Evolutionary conservation across 2,888 invertebrate species (phyloP), one percentile per base, ranked within the genome.

Genomic region (Nowickia ferox): DNA sequence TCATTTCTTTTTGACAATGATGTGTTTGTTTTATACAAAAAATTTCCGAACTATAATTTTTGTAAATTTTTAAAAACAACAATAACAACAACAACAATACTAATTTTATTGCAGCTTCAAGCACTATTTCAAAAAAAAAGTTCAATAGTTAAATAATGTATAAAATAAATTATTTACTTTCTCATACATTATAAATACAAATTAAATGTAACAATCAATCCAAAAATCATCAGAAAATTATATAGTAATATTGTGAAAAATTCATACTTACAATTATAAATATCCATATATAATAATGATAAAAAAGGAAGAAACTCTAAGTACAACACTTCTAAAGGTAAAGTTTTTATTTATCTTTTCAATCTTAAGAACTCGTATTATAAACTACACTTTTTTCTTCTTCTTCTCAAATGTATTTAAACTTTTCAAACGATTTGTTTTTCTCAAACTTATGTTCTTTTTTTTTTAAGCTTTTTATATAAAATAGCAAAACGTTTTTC

Each of bases 311-410:
- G 46, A 66, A 59, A 68, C 75, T 2, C 10, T 15, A 75, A 75
- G 79, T 79, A 66, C 86, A 76, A 79, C 83, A 79, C 72, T 72
- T 72, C 68, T 76, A 57, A 86, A 86, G 86, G 86, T 87, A 87
- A 82, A 13, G 74, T 74, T 84, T 82, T 82, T 71, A 68, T 48
- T 53, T 57, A 13, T 51, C 5, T 48, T 80, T 22, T 80, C 40
- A 30, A 57, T 72, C 57, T 65, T 65, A 68, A 38, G 4, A 53
- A 68, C 48, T 69, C 40, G 46, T 66, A 66, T 68, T 59, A 48
- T 42, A 59, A 42, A 48, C n/a, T 71, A 82, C 79, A 71, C 57
- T 53, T 66, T 65, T 30, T 2, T 30, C 30, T 30, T 30, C 30
- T 30, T 6, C 53, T 66, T 57, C 22, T 38, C 40, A 48, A 48